A percentile compares a stretch with the other conserved stretches of the same genome.
Evolutionary conservation across 2,888 invertebrate species (phyloP).

Genomic region (Embidobia sp.): DNA sequence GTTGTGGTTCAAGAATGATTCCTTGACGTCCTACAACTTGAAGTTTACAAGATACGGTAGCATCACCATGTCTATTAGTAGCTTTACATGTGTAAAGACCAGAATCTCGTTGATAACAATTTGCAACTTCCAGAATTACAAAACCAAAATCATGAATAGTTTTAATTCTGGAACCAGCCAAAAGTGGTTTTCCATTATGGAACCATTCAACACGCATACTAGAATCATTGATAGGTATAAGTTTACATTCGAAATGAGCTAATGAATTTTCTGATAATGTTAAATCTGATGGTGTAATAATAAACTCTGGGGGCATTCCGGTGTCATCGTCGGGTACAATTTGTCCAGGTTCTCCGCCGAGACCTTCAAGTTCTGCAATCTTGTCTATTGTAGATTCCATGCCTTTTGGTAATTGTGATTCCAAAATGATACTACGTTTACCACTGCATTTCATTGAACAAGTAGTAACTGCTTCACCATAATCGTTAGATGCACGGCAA

Average conservation of each 20-base stretch:
- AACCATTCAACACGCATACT: slow-evolving; percentile 98
- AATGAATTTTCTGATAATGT: slow-evolving; percentile 92
- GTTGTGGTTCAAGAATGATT: slow-evolving; percentile 93
- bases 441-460: slow-evolving; percentile 95
- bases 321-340: slow-evolving; percentile 89
- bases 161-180: slow-evolving; percentile 95
- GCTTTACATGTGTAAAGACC: slow-evolving; percentile 96
- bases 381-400: slow-evolving; percentile 97
- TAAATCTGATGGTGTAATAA: slow-evolving; percentile 92
- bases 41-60: slow-evolving; percentile 92
- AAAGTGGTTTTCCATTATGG: slow-evolving; percentile 96
- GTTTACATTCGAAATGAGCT: slow-evolving; percentile 95
- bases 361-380: slow-evolving; percentile 94
- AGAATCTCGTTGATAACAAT: slow-evolving; percentile 95
- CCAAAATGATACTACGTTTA: slow-evolving; percentile 94
- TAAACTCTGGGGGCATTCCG: slow-evolving; percentile 94
- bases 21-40: slow-evolving; percentile 94
- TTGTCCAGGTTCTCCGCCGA: slow-evolving; percentile 87
- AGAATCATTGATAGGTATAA: slow-evolving; percentile 94
- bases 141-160: slow-evolving; percentile 99
- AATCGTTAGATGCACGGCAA: slow-evolving; percentile 93
- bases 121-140: slow-evolving; percentile 97
- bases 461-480: slow-evolving; percentile 95
- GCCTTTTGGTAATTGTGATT: slow-evolving; percentile 95
- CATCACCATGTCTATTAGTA: slow-evolving; percentile 95